These are phyloP conservation scores for Glomeris maerens DNA, from an alignment of 1,140 invertebrate species.

Conservation along the genomic window DNA sequence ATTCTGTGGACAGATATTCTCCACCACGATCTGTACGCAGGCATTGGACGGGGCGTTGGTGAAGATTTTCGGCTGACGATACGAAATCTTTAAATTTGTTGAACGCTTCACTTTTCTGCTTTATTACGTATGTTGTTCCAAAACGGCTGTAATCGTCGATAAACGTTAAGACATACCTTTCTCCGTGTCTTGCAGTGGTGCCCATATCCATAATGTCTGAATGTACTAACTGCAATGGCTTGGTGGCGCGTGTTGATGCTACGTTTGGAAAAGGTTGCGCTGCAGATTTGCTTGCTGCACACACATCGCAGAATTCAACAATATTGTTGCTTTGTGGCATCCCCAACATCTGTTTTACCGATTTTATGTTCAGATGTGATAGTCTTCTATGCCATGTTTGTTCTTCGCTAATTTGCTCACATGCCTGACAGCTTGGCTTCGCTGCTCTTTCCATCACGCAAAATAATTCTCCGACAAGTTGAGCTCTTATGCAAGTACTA, in stretches of 20 bases:
- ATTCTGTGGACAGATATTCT: slow-evolving; percentile 11
- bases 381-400: slow-evolving; percentile 6
- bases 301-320: neutral
- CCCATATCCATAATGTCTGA: slow-evolving; percentile 13
- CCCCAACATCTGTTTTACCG: neutral
- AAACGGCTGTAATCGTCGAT: slow-evolving; percentile 16
- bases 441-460: neutral
- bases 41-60: neutral
- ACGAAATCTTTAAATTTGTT: slow-evolving; percentile 13
- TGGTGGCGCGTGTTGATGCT: neutral
- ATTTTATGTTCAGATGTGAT: neutral
- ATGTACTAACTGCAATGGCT: slow-evolving; percentile 11
- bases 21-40: slow-evolving; percentile 11
- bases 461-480: no score
- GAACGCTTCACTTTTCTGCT: slow-evolving; percentile 14
- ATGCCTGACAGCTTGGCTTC: neutral
- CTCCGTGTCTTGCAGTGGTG: slow-evolving; percentile 2
- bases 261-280: neutral
- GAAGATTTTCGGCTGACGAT: neutral
- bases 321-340: neutral
- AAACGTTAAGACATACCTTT: slow-evolving; percentile 13
- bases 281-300: no score
- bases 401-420: neutral
- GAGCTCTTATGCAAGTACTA: no score
- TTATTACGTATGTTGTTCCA: slow-evolving; percentile 8